These are phyloP conservation scores for Podargus strigoides DNA, from an alignment of 2,797 vertebrate genomes.

Conservation along the genomic window DNA sequence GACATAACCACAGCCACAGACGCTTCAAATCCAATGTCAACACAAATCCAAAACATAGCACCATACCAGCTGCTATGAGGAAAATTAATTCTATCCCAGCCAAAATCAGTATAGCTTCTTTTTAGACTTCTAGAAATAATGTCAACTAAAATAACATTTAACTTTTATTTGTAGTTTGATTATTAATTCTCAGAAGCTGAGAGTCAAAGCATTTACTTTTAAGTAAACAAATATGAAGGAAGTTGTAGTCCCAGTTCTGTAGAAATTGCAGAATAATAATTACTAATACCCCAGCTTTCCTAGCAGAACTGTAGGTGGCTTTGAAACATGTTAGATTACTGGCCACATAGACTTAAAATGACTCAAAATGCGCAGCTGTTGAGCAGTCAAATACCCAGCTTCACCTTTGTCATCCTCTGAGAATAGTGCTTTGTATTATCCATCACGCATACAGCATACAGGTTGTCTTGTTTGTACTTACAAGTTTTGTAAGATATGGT, in stretches of 20 bases:
- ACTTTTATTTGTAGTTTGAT: not conserved
- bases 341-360: not conserved
- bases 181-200: not conserved
- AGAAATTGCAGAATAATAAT: not conserved
- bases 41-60: not conserved
- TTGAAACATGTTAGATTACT: not conserved
- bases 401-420: not conserved
- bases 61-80: not conserved
- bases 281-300: not conserved
- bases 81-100: not conserved
- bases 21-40: too few relatives aligned
- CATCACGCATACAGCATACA: accelerated
- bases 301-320: not conserved
- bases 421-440: not conserved
- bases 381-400: not conserved
- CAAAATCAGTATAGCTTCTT: not conserved
- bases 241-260: not conserved
- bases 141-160: not conserved
- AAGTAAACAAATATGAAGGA: not conserved
- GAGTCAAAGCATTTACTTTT: not conserved
- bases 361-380: not conserved
- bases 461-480: not conserved
- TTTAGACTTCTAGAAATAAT: not conserved
- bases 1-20: too few relatives aligned
- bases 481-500: not conserved